These are phyloP conservation scores for Micrasema minimum DNA, from an alignment of 1,140 invertebrate genomes.

Conservation along the genomic window DNA sequence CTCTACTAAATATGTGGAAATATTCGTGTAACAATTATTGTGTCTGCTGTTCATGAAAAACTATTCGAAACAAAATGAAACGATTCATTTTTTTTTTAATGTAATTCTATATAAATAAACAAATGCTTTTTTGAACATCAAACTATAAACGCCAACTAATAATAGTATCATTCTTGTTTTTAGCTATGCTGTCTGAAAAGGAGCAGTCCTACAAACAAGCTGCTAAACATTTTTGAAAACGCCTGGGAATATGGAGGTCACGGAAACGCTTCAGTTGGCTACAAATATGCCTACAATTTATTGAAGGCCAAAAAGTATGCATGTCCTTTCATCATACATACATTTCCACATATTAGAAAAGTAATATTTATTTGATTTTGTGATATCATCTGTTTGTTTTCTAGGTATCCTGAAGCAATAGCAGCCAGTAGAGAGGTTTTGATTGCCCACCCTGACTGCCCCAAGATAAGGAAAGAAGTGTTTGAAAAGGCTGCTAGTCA, in stretches of 20 bases:
- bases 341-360: too few species aligned
- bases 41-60: too few species aligned
- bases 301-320: conserved; percentile 86
- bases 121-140: too few species aligned
- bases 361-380: too few species aligned
- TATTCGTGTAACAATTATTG: too few species aligned
- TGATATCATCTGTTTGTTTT: conserved; percentile 9
- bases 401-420: conserved; percentile 69
- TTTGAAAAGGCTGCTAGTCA: conserved; percentile 92
- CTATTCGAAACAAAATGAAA: too few species aligned
- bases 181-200: conserved; percentile 89
- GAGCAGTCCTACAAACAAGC: conserved; percentile 92
- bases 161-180: too few species aligned
- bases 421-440: conserved; percentile 87
- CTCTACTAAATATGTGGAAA: too few species aligned
- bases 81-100: too few species aligned
- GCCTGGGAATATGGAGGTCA: conserved; percentile 88
- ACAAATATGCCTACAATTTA: conserved; percentile 91
- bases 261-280: conserved; percentile 86
- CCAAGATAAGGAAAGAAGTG: conserved; percentile 92
- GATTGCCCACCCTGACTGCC: conserved; percentile 86
- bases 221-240: conserved; percentile 80
- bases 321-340: too few species aligned
- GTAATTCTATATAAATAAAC: too few species aligned
- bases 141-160: too few species aligned